Percentiles rank a stretch among this genome's conserved stretches.
Evolutionary conservation across 2,888 invertebrate genomes (phyloP).

Genomic region (Drosophila setosimentum): DNA sequence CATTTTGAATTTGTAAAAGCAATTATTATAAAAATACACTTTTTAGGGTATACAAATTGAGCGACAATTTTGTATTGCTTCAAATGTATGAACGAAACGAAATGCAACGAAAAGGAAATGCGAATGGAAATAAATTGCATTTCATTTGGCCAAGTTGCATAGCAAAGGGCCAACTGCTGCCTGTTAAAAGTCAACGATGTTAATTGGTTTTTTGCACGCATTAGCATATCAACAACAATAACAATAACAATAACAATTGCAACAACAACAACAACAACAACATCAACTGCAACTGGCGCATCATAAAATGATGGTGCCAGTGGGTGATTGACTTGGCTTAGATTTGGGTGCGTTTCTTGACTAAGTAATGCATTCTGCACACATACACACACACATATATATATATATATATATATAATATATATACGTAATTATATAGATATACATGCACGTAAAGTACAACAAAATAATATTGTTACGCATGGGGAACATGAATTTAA

Average conservation of each 20-base stretch:
- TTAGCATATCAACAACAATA: slow-evolving; percentile 60
- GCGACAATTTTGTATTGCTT: slow-evolving; percentile 50
- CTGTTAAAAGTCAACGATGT: slow-evolving; percentile 58
- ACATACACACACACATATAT: neutral
- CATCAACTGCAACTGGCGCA: slow-evolving; percentile 18
- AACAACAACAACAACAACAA: slow-evolving; percentile 22
- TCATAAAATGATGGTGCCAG: slow-evolving; percentile 30
- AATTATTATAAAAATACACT: neutral
- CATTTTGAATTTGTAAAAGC: no score
- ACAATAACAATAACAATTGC: slow-evolving; percentile 34
- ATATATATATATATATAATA: neutral
- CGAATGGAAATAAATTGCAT: slow-evolving; percentile 64
- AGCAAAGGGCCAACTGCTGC: slow-evolving; percentile 28
- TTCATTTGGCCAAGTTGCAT: slow-evolving; percentile 55
- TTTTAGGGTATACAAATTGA: slow-evolving; percentile 7
- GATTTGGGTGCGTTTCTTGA: slow-evolving; percentile 33
- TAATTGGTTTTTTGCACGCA: slow-evolving; percentile 71
- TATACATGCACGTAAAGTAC: neutral
- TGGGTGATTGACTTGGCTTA: slow-evolving; percentile 31
- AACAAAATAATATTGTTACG: slow-evolving; percentile 38
- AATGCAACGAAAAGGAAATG: slow-evolving; percentile 37
- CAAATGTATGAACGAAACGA: slow-evolving; percentile 44
- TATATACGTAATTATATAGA: no score
- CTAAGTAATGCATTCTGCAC: slow-evolving; percentile 10
- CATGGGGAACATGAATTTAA: slow-evolving; percentile 67